These are phyloP conservation scores for Bombycilla garrulus DNA, from an alignment of 2,113 vertebrate genomes.

Conservation along the genomic window DNA sequence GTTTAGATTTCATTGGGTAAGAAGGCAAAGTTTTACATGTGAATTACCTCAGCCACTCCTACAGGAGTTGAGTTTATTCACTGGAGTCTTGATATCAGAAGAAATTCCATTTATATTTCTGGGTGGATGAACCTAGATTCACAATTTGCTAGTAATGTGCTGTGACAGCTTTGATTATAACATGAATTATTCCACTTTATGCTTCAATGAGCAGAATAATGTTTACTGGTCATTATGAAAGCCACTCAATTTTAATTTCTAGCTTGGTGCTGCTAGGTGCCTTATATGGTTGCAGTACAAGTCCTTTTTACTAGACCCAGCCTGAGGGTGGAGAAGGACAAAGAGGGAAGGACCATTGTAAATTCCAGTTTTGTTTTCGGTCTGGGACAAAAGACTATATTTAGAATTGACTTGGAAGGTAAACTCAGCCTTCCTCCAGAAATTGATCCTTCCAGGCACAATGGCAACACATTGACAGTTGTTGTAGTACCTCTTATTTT, in stretches of 20 bases:
- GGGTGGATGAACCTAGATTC: neutral
- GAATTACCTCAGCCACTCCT: neutral
- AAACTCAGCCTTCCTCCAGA: neutral
- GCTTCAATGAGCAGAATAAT: neutral
- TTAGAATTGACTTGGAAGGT: neutral
- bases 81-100: neutral
- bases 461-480: neutral
- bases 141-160: constrained; percentile 1
- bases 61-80: neutral
- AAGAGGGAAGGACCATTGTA: neutral
- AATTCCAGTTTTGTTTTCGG: neutral
- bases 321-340: neutral
- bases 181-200: constrained; percentile 22
- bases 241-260: neutral
- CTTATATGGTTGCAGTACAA: neutral
- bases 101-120: neutral
- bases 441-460: neutral
- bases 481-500: neutral
- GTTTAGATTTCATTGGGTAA: neutral
- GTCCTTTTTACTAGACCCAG: neutral
- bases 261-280: neutral
- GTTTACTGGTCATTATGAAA: constrained; percentile 45
- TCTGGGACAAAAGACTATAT: neutral
- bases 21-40: neutral
- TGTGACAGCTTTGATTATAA: constrained; percentile 43